Evolutionary conservation across 2,888 invertebrate genomes (phyloP).

Genomic region (Tetanocera ferruginea): DNA sequence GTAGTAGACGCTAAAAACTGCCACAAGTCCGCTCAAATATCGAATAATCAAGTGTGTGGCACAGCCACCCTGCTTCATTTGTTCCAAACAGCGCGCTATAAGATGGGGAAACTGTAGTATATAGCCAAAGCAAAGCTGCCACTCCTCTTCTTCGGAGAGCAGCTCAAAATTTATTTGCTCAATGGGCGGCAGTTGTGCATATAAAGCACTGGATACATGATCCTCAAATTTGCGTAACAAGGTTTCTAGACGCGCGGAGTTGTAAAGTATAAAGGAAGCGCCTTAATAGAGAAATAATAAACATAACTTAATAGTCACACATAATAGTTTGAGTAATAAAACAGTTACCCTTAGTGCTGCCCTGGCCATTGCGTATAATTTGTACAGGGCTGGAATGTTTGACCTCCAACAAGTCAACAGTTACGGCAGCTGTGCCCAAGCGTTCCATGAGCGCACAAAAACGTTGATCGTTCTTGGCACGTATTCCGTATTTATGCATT

Average conservation of each 20-base stretch:
- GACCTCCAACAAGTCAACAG: slow-evolving; percentile 78
- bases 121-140: slow-evolving; percentile 79
- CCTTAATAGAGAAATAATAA: slow-evolving; percentile 70
- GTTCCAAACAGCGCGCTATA: slow-evolving; percentile 72
- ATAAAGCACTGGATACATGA: slow-evolving; percentile 72
- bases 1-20: slow-evolving; percentile 81
- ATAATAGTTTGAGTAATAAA: background rate
- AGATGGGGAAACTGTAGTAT: slow-evolving; percentile 77
- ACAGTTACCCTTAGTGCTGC: slow-evolving; percentile 61
- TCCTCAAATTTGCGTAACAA: slow-evolving; percentile 76
- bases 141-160: slow-evolving; percentile 82
- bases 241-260: slow-evolving; percentile 79
- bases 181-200: slow-evolving; percentile 75
- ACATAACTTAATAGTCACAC: slow-evolving; percentile 17
- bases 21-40: slow-evolving; percentile 76
- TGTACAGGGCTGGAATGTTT: slow-evolving; percentile 74
- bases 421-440: slow-evolving; percentile 77
- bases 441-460: slow-evolving; percentile 74
- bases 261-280: slow-evolving; percentile 82
- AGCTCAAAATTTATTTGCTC: slow-evolving; percentile 75
- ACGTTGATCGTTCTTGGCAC: slow-evolving; percentile 70
- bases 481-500: slow-evolving; percentile 77
- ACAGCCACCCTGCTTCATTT: slow-evolving; percentile 71
- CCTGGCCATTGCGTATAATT: slow-evolving; percentile 67
- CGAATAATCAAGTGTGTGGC: slow-evolving; percentile 77